Percentiles rank a stretch among this genome's conserved stretches.
Evolutionary conservation across 2,888 invertebrate species (phyloP).

Genomic region (Oscheius onirici): DNA sequence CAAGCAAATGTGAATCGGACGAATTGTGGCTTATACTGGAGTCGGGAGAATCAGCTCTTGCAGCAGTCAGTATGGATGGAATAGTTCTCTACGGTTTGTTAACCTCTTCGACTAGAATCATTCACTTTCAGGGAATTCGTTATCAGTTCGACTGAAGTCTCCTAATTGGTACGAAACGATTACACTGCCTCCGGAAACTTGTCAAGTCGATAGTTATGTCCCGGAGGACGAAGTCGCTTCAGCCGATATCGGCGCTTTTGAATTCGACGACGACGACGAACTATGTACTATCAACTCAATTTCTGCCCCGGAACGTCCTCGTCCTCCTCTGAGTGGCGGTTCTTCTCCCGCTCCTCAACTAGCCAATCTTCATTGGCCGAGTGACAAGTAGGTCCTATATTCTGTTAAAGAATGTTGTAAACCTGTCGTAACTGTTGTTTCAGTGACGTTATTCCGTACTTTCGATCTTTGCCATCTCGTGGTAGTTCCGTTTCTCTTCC

Average conservation of each 20-base stretch:
- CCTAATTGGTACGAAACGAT: constrained; percentile 54
- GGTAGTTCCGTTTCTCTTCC: constrained; percentile 24
- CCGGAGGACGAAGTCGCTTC: constrained; percentile 36
- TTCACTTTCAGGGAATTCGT: constrained; percentile 34
- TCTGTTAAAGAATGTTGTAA: constrained; percentile 6
- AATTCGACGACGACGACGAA: constrained; percentile 50
- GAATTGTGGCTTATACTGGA: constrained; percentile 91
- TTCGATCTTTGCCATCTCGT: constrained; percentile 44
- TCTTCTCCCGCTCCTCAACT: constrained; percentile 30
- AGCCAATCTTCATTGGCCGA: constrained; percentile 50
- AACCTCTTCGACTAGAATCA: background rate
- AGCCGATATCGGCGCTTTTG: constrained; percentile 35
- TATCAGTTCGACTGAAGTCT: constrained; percentile 52
- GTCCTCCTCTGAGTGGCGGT: constrained; percentile 50
- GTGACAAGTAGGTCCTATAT: constrained; percentile 26
- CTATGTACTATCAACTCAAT: constrained; percentile 24
- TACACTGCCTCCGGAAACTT: constrained; percentile 30
- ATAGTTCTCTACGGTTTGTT: constrained; percentile 35
- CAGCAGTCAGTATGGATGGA: constrained; percentile 73
- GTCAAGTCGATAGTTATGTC: constrained; percentile 33
- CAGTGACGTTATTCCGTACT: constrained; percentile 32
- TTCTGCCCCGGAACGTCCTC: constrained; percentile 42
- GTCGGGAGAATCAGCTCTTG: constrained; percentile 86
- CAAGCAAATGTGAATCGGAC: constrained; percentile 78
- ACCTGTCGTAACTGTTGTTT: constrained; percentile 7